Conservation (phyloP, 2,888 invertebrate species). For the Spisula solida region DNA sequence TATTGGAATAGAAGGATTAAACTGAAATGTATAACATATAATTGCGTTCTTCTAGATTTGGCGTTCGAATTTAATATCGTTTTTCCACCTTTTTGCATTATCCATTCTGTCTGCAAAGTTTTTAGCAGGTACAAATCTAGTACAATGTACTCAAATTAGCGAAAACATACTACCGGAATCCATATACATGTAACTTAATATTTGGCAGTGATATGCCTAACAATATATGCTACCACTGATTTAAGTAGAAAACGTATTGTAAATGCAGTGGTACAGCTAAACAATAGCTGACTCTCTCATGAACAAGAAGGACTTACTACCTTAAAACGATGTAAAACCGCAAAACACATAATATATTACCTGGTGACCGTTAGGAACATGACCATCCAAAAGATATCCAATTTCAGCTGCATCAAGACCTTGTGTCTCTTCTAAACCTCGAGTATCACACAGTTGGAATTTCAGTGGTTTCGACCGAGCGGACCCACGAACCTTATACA, state of each 20-base stretch:
- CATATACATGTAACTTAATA: too few relatives aligned
- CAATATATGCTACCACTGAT: too few relatives aligned
- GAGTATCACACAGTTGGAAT: slow-evolving; percentile 75
- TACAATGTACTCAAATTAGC: too few relatives aligned
- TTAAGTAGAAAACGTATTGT: too few relatives aligned
- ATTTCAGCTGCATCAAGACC: slow-evolving; percentile 68
- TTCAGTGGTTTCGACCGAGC: slow-evolving; percentile 58
- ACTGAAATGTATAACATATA: slow-evolving; percentile 43
- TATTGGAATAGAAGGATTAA: slow-evolving; percentile 66
- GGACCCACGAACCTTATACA: slow-evolving; percentile 66
- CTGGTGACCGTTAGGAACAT: slow-evolving; percentile 69
- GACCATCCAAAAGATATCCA: slow-evolving; percentile 71
- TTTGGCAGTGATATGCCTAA: too few relatives aligned
- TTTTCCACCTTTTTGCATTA: background rate
- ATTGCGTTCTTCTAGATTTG: too few relatives aligned
- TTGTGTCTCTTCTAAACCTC: slow-evolving; percentile 74
- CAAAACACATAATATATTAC: slow-evolving; percentile 36
- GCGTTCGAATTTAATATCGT: too few relatives aligned
- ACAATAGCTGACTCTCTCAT: too few relatives aligned
- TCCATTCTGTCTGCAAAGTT: background rate
- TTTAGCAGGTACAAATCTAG: too few relatives aligned
- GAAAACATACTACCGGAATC: too few relatives aligned
- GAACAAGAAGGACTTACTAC: too few relatives aligned
- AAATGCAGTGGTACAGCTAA: too few relatives aligned
- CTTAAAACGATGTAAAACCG: background rate